These are phyloP conservation scores for Lycocerus yunnanus DNA, from an alignment of 2,888 invertebrate genomes.

Conservation along the genomic window DNA sequence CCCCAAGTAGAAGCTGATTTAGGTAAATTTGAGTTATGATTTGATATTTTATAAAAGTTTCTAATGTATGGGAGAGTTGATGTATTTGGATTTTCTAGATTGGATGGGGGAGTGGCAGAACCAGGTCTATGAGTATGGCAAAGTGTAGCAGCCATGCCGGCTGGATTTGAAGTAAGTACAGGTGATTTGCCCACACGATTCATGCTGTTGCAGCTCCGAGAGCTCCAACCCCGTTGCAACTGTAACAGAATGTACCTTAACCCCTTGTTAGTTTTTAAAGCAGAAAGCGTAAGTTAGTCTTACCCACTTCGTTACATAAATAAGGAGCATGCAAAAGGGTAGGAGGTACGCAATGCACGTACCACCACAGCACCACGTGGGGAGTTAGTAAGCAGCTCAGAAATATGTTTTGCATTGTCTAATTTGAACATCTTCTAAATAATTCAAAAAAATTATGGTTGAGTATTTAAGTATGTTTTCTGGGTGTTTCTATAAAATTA, in stretches of 20 bases:
- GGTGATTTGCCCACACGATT: conserved; percentile 55
- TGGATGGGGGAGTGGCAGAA: conserved; percentile 48
- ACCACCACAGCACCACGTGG: conserved; percentile 55
- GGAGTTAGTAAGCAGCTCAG: conserved; percentile 48
- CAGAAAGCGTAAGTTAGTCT: conserved; percentile 39
- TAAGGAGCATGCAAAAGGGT: conserved; percentile 36
- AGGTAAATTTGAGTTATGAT: conserved; percentile 60
- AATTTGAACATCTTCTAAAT: conserved; percentile 19
- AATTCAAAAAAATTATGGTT: conserved; percentile 2
- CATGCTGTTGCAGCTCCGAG: conserved; percentile 57
- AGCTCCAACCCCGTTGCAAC: conserved; percentile 59
- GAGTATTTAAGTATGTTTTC: conserved; percentile 1
- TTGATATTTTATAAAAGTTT: conserved; percentile 55
- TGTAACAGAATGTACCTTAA: conserved; percentile 51
- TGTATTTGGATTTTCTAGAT: conserved; percentile 52
- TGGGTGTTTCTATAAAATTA: neutral
- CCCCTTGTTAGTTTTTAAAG: conserved; percentile 40
- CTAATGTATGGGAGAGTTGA: conserved; percentile 57
- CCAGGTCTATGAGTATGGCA: conserved; percentile 48
- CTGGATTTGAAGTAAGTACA: conserved; percentile 54
- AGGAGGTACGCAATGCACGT: conserved; percentile 52
- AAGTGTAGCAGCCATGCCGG: conserved; percentile 56
- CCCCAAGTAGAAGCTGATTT: conserved; percentile 68
- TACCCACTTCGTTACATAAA: conserved; percentile 37
- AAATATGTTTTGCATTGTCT: conserved; percentile 23